Percentiles rank a stretch among this genome's conserved stretches.
These are phyloP conservation scores for Zygothrica quintamaculata DNA, from an alignment of 2,888 invertebrate species.

Conservation along the genomic window DNA sequence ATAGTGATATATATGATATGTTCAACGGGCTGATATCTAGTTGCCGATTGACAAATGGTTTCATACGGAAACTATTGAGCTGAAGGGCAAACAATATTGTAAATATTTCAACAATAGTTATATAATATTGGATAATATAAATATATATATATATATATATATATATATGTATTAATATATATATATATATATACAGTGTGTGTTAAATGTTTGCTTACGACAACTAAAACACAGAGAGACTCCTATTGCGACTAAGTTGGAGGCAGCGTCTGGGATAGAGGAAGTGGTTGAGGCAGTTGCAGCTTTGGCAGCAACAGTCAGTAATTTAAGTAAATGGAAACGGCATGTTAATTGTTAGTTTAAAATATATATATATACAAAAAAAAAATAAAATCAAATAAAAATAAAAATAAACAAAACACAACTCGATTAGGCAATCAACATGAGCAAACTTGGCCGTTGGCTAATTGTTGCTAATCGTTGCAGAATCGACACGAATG, in stretches of 20 bases:
- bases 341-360: conserved; percentile 68
- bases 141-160: conserved; percentile 47
- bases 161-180: neutral
- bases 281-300: conserved; percentile 22
- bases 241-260: too few relatives aligned
- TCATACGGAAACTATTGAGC: conserved; percentile 3
- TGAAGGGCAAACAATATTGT: conserved; percentile 22
- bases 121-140: conserved; percentile 62
- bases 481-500: conserved; percentile 68
- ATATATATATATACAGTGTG: conserved; percentile 4
- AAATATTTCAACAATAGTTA: conserved; percentile 62
- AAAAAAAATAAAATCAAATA: conserved; percentile 23
- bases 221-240: too few relatives aligned
- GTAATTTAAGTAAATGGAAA: conserved; percentile 60
- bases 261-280: too few relatives aligned
- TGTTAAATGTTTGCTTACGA: conserved; percentile 46
- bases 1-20: conserved; percentile 5
- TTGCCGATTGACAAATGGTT: conserved; percentile 68
- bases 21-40: conserved; percentile 35
- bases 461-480: conserved; percentile 76
- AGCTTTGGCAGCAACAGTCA: conserved; percentile 17
- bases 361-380: conserved; percentile 29
- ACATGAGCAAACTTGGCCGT: conserved; percentile 54
- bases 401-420: conserved; percentile 12
- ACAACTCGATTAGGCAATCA: conserved; percentile 71